Base-by-base conservation (phyloP, 2,797 vertebrate species). In the Ctenopoma multispine region DNA sequence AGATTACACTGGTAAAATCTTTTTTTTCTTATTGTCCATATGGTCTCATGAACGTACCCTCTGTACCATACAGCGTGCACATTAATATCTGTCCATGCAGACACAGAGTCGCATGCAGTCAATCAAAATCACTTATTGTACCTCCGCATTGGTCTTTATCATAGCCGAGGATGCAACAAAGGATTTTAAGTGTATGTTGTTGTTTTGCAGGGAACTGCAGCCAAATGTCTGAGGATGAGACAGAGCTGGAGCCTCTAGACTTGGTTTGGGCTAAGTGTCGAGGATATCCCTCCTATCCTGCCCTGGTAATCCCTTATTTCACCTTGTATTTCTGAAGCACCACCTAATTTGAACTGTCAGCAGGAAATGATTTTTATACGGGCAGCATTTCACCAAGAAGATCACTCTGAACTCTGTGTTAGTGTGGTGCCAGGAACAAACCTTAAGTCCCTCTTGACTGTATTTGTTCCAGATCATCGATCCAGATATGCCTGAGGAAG, bases 201-300 rank as follows among this genome's bases (percentile, higher is more conserved):
- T 67, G 34, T 68, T 75, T 53, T 78, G n/a, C 69, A 96, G 96
- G 95, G 81, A 95, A 94, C 63, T 83, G 93, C 72, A 92, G 95
- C 72, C 93, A 96, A 85, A 92, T 87, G 79, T 87, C 95, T 68
- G 96, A 97, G 72, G 95, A 94, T 44, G 94, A 93, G 18, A 81
- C 90, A 3, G 96, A 97, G 88, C 95, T 98, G 84, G 96, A 98
- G 84, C 94, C 97, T 79, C 86, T 99, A 75, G 97, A 97, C 81
- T 94, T 99, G 14, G 98, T 99, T 87, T 99, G 98, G 98, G 98
- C 98, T 70, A 99, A 99, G 89, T 98, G 97, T 87, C 94, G 98
- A 75, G 98, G 98, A 48, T 99, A 99, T 55, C 98, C 98, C 61
- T 99, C 98, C 81, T 99, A 99, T 90, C 98, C 98, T 62, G 98